Percentiles rank a stretch among this genome's conserved stretches.
Conservation (phyloP, 2,888 invertebrate genomes). For the Nesidiocoris tenuis region DNA sequence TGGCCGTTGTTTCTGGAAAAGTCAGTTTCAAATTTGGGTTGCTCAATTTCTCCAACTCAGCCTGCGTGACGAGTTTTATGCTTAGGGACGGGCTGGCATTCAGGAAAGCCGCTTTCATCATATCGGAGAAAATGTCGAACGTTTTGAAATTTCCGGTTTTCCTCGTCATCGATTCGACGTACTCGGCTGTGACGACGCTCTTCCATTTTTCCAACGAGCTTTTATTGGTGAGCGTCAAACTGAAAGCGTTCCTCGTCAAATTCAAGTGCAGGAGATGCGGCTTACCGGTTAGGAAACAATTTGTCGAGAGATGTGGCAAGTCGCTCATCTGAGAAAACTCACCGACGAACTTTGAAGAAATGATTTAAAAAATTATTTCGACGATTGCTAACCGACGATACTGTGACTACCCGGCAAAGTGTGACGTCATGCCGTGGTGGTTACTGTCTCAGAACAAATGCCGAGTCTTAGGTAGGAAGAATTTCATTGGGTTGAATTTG, state of each 20-base stretch:
- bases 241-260: conserved; percentile 55
- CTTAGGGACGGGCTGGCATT: conserved; percentile 60
- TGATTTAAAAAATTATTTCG: neutral
- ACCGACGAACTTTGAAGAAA: too few relatives aligned
- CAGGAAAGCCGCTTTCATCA: conserved; percentile 60
- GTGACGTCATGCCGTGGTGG: too few relatives aligned
- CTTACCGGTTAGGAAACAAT: conserved; percentile 56
- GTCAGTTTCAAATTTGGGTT: neutral
- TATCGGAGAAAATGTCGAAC: conserved; percentile 59
- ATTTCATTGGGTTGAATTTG: too few relatives aligned
- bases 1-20: conserved; percentile 43
- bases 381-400: too few relatives aligned
- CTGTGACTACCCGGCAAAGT: too few relatives aligned
- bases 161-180: conserved; percentile 60
- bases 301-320: conserved; percentile 55
- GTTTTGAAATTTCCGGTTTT: conserved; percentile 62
- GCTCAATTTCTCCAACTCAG: conserved; percentile 58
- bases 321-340: conserved; percentile 33
- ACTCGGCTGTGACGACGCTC: conserved; percentile 59
- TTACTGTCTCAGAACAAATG: too few relatives aligned
- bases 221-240: conserved; percentile 59
- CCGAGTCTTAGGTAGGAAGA: too few relatives aligned
- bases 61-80: conserved; percentile 59
- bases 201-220: conserved; percentile 60
- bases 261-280: conserved; percentile 58